phyloP scores from a whole-genome alignment of 2,113 vertebrate genomes.

The Haliaeetus leucogaster region DNA sequence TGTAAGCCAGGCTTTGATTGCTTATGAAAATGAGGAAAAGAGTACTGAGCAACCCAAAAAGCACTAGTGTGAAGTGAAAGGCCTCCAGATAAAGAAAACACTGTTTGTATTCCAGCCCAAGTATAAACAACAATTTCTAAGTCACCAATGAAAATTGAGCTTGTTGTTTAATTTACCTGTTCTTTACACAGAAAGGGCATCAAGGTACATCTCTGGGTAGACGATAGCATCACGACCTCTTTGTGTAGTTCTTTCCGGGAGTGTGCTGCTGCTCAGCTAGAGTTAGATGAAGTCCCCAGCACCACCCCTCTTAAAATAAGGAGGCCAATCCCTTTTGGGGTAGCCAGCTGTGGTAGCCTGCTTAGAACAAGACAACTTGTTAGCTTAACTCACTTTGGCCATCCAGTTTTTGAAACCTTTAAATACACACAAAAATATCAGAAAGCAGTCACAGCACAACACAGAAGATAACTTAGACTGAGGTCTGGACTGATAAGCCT shows the following conservation, averaged over 20 bases:
- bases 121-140: neutral
- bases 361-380: neutral
- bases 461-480: neutral
- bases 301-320: neutral
- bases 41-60: neutral
- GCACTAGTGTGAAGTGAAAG: neutral
- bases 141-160: neutral
- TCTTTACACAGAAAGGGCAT: neutral
- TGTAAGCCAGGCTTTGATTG: neutral
- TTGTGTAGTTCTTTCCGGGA: neutral
- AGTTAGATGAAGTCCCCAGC: neutral
- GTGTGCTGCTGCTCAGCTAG: neutral
- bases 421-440: neutral
- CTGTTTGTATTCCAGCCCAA: neutral
- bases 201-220: neutral
- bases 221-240: accelerated
- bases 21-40: neutral
- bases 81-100: neutral
- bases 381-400: neutral
- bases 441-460: neutral
- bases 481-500: neutral
- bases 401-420: neutral
- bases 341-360: neutral
- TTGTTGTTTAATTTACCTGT: neutral
- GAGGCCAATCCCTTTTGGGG: neutral